Conservation (phyloP, 2,113 vertebrate genomes). For the Camarhynchus parvulus region DNA sequence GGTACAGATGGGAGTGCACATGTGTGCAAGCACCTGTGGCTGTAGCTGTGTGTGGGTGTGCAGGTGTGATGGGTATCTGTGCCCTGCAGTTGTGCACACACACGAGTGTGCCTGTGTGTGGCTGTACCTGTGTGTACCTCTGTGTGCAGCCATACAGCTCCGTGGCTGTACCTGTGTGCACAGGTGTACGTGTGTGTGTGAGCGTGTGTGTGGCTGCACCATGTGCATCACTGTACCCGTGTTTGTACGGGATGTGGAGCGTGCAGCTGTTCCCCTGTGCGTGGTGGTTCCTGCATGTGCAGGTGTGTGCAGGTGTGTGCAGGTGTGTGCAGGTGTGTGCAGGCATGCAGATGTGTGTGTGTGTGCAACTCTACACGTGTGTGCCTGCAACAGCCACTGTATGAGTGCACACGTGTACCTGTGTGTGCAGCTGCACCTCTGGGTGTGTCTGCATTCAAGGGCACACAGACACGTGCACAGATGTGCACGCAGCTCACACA, state of each 20-base stretch:
- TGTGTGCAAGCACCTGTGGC: background rate
- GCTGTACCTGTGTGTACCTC: background rate
- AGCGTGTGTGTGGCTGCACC: too few relatives aligned
- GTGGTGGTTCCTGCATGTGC: background rate
- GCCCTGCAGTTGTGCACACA: background rate
- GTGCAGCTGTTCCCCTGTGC: too few relatives aligned
- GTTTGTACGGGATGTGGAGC: background rate
- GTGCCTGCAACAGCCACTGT: background rate
- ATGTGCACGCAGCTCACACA: background rate
- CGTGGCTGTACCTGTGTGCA: background rate
- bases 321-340: background rate
- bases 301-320: background rate
- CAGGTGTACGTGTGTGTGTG: too few relatives aligned
- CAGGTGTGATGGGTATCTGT: background rate
- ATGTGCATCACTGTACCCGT: background rate
- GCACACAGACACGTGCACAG: background rate
- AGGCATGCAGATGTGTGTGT: background rate
- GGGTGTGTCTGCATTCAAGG: background rate
- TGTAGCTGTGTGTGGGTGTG: background rate
- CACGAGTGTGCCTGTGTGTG: rapidly evolving
- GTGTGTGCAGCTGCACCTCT: background rate
- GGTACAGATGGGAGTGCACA: rapidly evolving
- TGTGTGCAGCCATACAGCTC: background rate
- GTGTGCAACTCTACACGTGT: background rate
- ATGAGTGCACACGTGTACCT: background rate